Base-by-base conservation (phyloP, 1,140 invertebrate genomes). In the Solenopsis fugax region DNA sequence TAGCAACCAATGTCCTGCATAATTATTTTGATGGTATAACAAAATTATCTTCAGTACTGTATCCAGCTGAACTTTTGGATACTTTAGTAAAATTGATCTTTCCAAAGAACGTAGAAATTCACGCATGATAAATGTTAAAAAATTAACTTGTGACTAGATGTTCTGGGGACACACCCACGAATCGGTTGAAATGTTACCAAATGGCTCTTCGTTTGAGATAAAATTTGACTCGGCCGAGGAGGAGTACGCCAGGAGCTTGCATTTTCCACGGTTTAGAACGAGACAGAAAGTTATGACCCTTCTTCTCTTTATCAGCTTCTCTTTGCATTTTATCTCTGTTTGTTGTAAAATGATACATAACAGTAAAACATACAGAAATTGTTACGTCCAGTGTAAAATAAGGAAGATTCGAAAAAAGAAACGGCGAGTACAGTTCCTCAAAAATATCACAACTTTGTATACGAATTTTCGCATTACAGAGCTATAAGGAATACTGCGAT, bases 391-490 rank as follows among this genome's bases (percentile, higher is more conserved):
- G 6, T 3, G 50, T 6, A 24, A 52, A 16, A 69, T n/a, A 50
- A 50, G 37, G 1, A 0, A 72, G 29, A 56, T 13, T 2, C 16
- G n/a, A 52, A 29, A 29, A 9, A 34, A n/a, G 16, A n/a, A 24
- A 52, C 4, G 4, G 6, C 9, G 9, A 48, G 16, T 48, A 1
- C 21, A 37, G n/a, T 10, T 29, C 72, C 7, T 34, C 13, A 72
- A 37, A 41, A 48, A 48, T 81, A 58, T 69, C 24, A 10, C 7
- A 56, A 29, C 3, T 48, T 76, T 24, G n/a, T 16, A 37, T 21
- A 29, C 2, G 24, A 72, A 62, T 67, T 69, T 73, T 87, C 65
- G 62, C 18, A 21, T 85, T 91, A 76, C n/a, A 88, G 90, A 80
- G 48, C 48, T 18, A 48, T 72, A 88, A 62, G n/a, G 24, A 58